Percentiles rank a stretch among this genome's conserved stretches.
Evolutionary conservation across 2,888 invertebrate species (phyloP).

Genomic region (Andrena flavipes): DNA sequence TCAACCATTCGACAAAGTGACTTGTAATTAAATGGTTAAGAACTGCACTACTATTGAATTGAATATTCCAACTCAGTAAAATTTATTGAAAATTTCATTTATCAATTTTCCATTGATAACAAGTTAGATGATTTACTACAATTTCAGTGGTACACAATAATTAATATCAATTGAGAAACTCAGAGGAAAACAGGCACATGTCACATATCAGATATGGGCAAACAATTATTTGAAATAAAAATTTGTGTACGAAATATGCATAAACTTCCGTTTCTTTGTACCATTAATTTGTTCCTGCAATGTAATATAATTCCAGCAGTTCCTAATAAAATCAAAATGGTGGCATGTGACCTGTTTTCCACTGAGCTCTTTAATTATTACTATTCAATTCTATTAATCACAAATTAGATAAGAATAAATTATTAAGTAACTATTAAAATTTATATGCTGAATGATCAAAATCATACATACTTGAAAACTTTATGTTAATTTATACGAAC

Average conservation of each 20-base stretch:
- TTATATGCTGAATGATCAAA: conserved; percentile 36
- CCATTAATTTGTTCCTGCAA: no score
- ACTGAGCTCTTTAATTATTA: no score
- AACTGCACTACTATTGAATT: conserved; percentile 10
- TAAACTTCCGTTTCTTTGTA: no score
- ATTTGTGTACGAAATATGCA: no score
- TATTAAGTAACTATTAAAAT: conserved; percentile 6
- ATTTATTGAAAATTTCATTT: conserved; percentile 34
- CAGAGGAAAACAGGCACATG: no score
- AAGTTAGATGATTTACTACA: conserved; percentile 50
- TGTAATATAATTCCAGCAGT: no score
- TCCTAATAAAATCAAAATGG: no score
- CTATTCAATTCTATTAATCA: conserved; percentile 4
- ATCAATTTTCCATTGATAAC: conserved; percentile 36
- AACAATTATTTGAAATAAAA: no score
- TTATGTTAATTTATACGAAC: background rate
- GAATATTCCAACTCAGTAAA: conserved; percentile 28
- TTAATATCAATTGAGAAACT: conserved; percentile 9
- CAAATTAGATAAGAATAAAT: conserved; percentile 25
- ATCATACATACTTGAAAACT: conserved; percentile 4
- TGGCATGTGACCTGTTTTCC: no score
- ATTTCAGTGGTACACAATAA: conserved; percentile 40
- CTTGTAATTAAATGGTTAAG: background rate
- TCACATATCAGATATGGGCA: no score
- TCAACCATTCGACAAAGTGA: no score